Evolutionary conservation across 2,113 vertebrate genomes (phyloP).

Genomic region (Pseudorectes ferrugineus): DNA sequence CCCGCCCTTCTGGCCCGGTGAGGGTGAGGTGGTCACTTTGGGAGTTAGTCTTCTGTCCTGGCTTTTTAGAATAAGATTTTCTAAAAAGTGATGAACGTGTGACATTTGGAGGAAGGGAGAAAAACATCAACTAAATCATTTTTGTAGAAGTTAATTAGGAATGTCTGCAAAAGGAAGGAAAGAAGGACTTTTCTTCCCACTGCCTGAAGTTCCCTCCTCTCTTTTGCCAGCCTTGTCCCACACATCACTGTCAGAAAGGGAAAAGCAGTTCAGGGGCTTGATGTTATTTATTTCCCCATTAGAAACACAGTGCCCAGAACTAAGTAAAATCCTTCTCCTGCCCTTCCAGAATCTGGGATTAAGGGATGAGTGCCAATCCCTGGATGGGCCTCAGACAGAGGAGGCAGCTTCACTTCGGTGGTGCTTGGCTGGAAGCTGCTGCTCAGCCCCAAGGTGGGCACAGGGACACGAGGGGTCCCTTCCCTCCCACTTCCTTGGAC

Average conservation of each 20-base stretch:
- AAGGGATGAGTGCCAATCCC: neutral
- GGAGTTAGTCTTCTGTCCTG: neutral
- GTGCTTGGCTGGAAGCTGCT: neutral
- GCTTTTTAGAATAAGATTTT: neutral
- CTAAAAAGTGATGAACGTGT: rapidly evolving
- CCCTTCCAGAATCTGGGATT: neutral
- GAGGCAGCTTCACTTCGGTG: neutral
- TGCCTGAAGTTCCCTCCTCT: neutral
- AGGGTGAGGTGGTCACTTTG: rapidly evolving
- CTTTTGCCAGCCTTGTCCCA: neutral
- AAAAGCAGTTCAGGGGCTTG: neutral
- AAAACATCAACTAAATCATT: neutral
- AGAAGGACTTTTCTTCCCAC: neutral
- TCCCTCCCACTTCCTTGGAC: neutral
- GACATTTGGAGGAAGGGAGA: neutral
- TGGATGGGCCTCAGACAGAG: neutral
- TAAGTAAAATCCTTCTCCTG: neutral
- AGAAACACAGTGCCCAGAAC: neutral
- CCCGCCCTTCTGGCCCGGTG: neutral
- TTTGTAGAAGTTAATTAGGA: neutral
- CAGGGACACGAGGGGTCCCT: neutral
- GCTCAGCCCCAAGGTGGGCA: neutral
- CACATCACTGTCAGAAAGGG: neutral
- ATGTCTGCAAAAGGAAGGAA: neutral
- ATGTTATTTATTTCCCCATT: neutral